Conservation (phyloP, 1,140 invertebrate genomes). For the Saxidomus purpurata region DNA sequence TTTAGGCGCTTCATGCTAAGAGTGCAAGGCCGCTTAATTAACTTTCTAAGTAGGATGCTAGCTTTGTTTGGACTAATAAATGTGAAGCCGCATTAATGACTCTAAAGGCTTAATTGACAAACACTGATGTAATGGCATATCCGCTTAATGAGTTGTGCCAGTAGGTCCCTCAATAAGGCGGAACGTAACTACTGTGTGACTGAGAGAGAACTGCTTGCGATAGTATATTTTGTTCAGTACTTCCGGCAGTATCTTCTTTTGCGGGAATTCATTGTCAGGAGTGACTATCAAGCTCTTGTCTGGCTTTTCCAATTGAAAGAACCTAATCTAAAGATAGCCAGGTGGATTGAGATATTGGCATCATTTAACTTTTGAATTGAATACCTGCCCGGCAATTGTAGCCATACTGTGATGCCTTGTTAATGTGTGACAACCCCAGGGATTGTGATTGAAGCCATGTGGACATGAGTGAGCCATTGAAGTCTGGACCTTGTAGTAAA, state of each 20-base stretch:
- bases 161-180: slow-evolving; percentile 67
- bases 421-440: slow-evolving; percentile 3
- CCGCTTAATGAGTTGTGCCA: slow-evolving; percentile 65
- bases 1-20: slow-evolving; percentile 53
- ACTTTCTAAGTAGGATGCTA: slow-evolving; percentile 1
- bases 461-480: not conserved
- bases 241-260: slow-evolving; percentile 70
- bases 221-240: slow-evolving; percentile 48
- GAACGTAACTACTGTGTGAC: slow-evolving; percentile 86
- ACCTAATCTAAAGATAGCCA: slow-evolving; percentile 67
- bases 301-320: slow-evolving; percentile 64
- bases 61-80: too few relatives aligned
- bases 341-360: slow-evolving; percentile 75
- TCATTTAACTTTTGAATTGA: slow-evolving; percentile 72
- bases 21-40: slow-evolving; percentile 53
- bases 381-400: slow-evolving; percentile 61
- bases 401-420: slow-evolving; percentile 62
- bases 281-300: too few relatives aligned
- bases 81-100: too few relatives aligned
- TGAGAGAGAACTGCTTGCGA: slow-evolving; percentile 69
- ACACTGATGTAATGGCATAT: not conserved
- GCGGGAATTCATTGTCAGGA: slow-evolving; percentile 68
- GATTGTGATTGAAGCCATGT: slow-evolving; percentile 3
- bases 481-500: slow-evolving; percentile 10
- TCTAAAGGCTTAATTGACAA: slow-evolving; percentile 60